Conservation (phyloP, 2,888 invertebrate genomes). For the Taphrorychus bicolor region DNA sequence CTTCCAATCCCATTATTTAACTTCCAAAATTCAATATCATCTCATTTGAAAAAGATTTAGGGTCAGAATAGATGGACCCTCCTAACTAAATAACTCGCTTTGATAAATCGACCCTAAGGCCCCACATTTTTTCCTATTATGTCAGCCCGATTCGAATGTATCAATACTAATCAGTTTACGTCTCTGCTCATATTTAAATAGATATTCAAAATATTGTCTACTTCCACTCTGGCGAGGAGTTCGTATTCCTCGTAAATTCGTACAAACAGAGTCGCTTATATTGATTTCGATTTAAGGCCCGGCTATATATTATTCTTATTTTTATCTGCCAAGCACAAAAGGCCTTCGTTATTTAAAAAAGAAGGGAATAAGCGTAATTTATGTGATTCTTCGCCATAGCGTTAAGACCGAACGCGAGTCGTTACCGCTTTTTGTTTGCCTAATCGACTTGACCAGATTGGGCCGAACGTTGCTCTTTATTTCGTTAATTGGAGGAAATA, state of each 20-base stretch:
- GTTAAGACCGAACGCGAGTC: constrained; percentile 35
- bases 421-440: constrained; percentile 35
- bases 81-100: constrained; percentile 32
- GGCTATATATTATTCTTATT: constrained; percentile 41
- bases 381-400: constrained; percentile 31
- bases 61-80: constrained; percentile 23
- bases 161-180: not conserved
- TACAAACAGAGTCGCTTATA: constrained; percentile 9
- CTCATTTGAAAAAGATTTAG: constrained; percentile 32
- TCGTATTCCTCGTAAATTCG: not conserved
- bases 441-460: constrained; percentile 37
- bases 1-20: constrained; percentile 29
- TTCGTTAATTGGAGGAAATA: constrained; percentile 24
- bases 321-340: constrained; percentile 39
- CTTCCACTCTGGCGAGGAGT: not conserved
- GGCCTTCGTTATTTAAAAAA: constrained; percentile 34
- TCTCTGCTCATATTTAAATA: not conserved
- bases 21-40: constrained; percentile 34
- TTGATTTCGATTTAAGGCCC: constrained; percentile 35
- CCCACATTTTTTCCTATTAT: not conserved
- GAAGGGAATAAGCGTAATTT: constrained; percentile 37
- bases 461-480: constrained; percentile 27
- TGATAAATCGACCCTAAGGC: constrained; percentile 28
- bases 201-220: not conserved
- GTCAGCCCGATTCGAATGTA: not conserved